These are phyloP conservation scores for Plodia interpunctella DNA, from an alignment of 1,140 invertebrate species.

Conservation along the genomic window DNA sequence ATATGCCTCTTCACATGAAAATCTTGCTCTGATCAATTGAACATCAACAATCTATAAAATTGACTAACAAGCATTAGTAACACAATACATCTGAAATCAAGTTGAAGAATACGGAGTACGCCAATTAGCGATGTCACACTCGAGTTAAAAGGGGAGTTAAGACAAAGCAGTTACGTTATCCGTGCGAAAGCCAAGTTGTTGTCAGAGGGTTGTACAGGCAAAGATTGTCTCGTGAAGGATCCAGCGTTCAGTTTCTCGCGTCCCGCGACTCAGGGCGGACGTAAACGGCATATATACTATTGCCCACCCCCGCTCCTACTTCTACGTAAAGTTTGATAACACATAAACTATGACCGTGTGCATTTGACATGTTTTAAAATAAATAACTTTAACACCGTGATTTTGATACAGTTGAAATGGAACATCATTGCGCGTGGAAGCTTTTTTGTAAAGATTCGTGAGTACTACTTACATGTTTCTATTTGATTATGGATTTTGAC, in stretches of 20 bases:
- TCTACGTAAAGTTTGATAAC: conserved; percentile 14
- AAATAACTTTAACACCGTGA: background rate
- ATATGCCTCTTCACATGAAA: too few relatives aligned
- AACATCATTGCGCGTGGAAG: background rate
- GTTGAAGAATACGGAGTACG: background rate
- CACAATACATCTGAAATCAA: conserved; percentile 15
- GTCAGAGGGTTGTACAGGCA: conserved; percentile 57
- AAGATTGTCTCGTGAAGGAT: conserved; percentile 68
- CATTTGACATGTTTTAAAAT: background rate
- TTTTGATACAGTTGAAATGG: background rate
- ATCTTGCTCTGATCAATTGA: too few relatives aligned
- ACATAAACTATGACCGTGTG: background rate
- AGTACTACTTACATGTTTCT: background rate
- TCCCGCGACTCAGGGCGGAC: conserved; percentile 56
- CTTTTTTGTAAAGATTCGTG: conserved; percentile 9
- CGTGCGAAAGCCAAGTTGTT: conserved; percentile 69
- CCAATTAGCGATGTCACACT: conserved; percentile 28
- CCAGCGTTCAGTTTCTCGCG: conserved; percentile 58
- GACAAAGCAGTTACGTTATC: conserved; percentile 58
- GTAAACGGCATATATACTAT: conserved; percentile 26
- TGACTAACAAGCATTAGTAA: background rate
- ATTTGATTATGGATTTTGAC: background rate
- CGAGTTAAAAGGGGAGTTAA: conserved; percentile 38
- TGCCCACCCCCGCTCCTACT: conserved; percentile 27
- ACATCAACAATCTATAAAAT: too few relatives aligned